Evolutionary conservation across 1,140 invertebrate genomes (phyloP), one percentile per base, ranked within the genome.

Genomic region (Zelostemma sp.): DNA sequence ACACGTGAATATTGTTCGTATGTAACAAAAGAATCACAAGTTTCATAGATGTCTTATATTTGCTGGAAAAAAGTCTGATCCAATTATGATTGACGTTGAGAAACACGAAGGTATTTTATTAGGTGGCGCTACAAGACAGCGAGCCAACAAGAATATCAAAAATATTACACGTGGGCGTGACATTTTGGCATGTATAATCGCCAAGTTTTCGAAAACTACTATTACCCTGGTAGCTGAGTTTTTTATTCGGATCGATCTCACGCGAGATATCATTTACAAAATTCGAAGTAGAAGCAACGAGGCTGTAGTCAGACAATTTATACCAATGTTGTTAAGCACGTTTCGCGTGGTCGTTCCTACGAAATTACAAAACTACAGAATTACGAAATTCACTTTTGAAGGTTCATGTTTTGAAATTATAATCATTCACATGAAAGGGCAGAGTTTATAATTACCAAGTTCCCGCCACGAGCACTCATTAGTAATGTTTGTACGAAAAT

Each of bases 161-260:
- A 63, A 68, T 63, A 59, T 68, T 59, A 49, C 55, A 63, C 55
- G 66, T 68, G 59, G 66, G 59, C 66, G 66, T 68, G 66, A 68
- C 66, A 63, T 68, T 63, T 50, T 68, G 64, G 64, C 64, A 61
- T 46, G 33, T 51, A 58, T 48, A 43, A 28, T 53, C 58, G 65
- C 58, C 65, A 62, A 62, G 43, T 68, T 48, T 48, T 33, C 54
- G 65, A 54, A 54, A 58, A 47, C 50, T 33, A 46, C 58, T 62
- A 57, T 62, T 62, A 58, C 58, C 43, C 59, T 68, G 35, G 38
- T 55, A 35, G 25, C 58, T 62, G 38, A 49, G 45, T 49, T 47
- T 59, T 61, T 62, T 62, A 62, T 62, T 62, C 49, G 54, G 17
- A 35, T 31, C 51, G 15, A 56, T 56, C 51, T 67, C 51, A 38